phyloP scores from a whole-genome alignment of 2,888 invertebrate genomes.

The Campoplex capitator region DNA sequence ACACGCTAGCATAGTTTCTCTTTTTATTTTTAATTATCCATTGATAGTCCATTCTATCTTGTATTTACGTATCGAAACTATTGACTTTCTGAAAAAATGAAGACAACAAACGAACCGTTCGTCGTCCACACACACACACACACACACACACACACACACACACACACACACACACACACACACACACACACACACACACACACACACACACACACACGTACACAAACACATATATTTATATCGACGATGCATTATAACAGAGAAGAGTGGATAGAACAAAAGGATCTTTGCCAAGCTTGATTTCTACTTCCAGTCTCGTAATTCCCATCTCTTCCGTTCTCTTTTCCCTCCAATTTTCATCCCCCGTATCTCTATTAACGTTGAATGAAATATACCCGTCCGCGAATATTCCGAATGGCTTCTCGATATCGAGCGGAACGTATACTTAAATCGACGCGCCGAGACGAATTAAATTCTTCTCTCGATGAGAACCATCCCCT shows the following conservation, averaged over 20 bases:
- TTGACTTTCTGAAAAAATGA: constrained; percentile 57
- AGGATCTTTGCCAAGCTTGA: constrained; percentile 56
- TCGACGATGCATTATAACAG: constrained; percentile 39
- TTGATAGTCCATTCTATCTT: constrained; percentile 68
- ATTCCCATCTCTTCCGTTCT: constrained; percentile 13
- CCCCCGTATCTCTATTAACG: constrained; percentile 50
- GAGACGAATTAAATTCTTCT: constrained; percentile 59
- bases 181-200: not conserved
- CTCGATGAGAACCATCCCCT: constrained; percentile 28
- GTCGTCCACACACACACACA: not conserved
- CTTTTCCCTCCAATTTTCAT: constrained; percentile 11
- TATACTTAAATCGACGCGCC: constrained; percentile 45
- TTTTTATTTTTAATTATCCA: constrained; percentile 37
- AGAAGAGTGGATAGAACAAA: constrained; percentile 51
- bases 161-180: not conserved
- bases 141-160: not conserved
- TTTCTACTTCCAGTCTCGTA: constrained; percentile 33
- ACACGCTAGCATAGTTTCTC: not conserved
- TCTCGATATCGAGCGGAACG: constrained; percentile 43
- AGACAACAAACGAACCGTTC: constrained; percentile 15
- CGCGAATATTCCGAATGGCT: constrained; percentile 45
- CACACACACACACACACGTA: not conserved
- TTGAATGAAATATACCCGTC: constrained; percentile 50
- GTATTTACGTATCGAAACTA: constrained; percentile 79
- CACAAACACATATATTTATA: constrained; percentile 3